These are phyloP conservation scores for Eucriotettix oculatus DNA, from an alignment of 2,888 invertebrate genomes.

Conservation along the genomic window DNA sequence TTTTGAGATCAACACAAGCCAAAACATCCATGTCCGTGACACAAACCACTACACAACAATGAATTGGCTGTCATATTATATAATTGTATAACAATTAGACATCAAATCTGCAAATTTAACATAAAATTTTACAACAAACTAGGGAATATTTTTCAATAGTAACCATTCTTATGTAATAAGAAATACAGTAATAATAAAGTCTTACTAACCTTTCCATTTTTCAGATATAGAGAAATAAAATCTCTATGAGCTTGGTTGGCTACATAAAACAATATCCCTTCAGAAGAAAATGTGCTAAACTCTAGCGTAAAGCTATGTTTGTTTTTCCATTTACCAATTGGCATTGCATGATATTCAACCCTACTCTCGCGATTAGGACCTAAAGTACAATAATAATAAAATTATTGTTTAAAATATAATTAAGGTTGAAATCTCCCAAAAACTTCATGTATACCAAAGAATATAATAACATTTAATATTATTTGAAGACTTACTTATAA, in stretches of 20 bases:
- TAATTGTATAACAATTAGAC: too few relatives aligned
- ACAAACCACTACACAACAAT: too few relatives aligned
- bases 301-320: constrained; percentile 59
- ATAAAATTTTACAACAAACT: too few relatives aligned
- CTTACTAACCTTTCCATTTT: constrained; percentile 45
- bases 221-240: constrained; percentile 58
- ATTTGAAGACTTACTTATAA: neutral
- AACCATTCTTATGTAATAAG: neutral
- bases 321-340: constrained; percentile 32
- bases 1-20: too few relatives aligned
- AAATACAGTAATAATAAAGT: constrained; percentile 9
- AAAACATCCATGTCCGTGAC: too few relatives aligned
- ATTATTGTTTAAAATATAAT: neutral
- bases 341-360: constrained; percentile 39
- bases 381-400: neutral
- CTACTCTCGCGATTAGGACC: neutral
- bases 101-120: too few relatives aligned
- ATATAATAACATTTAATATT: too few relatives aligned
- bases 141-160: too few relatives aligned
- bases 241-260: constrained; percentile 45
- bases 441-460: too few relatives aligned
- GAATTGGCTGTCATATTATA: too few relatives aligned
- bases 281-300: constrained; percentile 56
- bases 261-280: constrained; percentile 70
- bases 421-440: neutral